Evolutionary conservation across 2,113 vertebrate genomes (phyloP).

Genomic region (Nerophis ophidion): DNA sequence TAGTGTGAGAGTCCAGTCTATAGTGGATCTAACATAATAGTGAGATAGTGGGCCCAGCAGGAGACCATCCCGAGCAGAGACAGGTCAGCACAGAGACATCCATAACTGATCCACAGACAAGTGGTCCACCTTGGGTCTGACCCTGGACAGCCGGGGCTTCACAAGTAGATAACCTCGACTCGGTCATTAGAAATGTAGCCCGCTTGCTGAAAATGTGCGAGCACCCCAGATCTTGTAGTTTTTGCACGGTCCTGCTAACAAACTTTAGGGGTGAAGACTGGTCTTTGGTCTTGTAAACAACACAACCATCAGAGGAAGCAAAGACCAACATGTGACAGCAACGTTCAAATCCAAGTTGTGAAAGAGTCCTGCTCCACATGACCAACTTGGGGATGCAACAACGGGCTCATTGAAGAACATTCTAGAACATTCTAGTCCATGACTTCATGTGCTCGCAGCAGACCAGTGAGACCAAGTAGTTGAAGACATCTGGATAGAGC

Average conservation of each 20-base stretch:
- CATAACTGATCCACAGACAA: too few species aligned
- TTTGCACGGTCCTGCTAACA: background rate
- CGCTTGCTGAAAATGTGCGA: background rate
- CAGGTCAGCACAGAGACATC: too few species aligned
- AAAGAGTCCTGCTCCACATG: conserved; percentile 31
- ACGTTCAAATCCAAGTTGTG: conserved; percentile 9
- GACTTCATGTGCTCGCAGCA: conserved; percentile 27
- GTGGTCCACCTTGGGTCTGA: too few species aligned
- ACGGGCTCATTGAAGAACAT: conserved; percentile 27
- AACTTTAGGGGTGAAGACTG: background rate
- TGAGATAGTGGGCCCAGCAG: too few species aligned
- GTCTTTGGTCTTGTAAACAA: background rate
- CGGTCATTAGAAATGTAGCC: too few species aligned
- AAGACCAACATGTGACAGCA: conserved; percentile 23
- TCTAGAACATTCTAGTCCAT: conserved; percentile 12
- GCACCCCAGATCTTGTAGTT: background rate
- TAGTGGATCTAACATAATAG: too few species aligned
- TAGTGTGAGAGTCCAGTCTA: too few species aligned
- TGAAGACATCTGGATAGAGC: conserved; percentile 30
- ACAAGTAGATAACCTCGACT: too few species aligned
- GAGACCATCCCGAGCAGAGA: too few species aligned
- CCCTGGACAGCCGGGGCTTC: too few species aligned
- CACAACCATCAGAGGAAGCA: conserved; percentile 18
- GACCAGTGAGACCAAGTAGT: conserved; percentile 49
- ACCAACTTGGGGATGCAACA: conserved; percentile 20